phyloP scores from a whole-genome alignment of 2,113 vertebrate species.

The Vireo altiloquus region DNA sequence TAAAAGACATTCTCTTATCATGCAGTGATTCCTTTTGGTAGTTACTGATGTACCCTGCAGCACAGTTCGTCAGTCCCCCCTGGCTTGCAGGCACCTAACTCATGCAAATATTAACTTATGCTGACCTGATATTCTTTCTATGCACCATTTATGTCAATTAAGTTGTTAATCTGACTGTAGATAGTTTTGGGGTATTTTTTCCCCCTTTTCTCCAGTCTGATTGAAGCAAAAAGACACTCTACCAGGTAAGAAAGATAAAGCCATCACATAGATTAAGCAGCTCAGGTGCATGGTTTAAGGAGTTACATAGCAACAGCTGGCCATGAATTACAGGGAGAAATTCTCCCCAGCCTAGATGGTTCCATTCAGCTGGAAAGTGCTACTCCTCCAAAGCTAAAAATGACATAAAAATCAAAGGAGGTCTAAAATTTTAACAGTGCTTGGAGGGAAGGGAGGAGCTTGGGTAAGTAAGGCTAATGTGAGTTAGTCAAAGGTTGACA shows the following conservation, averaged over 20 bases:
- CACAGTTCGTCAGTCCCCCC: not conserved
- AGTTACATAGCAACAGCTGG: not conserved
- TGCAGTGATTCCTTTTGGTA: not conserved
- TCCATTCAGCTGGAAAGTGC: conserved; percentile 14
- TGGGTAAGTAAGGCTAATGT: conserved; percentile 3
- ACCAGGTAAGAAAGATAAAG: not conserved
- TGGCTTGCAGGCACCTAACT: not conserved
- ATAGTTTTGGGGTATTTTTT: fast-evolving
- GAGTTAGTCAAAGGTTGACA: not conserved
- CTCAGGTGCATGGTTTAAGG: not conserved
- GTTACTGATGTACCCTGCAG: not conserved
- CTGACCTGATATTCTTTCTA: not conserved
- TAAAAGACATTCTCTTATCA: not conserved
- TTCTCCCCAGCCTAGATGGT: not conserved
- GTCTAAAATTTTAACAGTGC: not conserved
- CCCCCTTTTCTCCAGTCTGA: not conserved
- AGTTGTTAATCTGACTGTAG: not conserved
- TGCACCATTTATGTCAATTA: not conserved
- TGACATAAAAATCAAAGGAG: not conserved
- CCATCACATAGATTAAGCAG: not conserved
- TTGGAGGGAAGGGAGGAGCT: conserved; percentile 3
- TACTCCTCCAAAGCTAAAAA: not conserved
- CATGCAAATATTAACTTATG: not conserved
- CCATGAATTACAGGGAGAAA: conserved; percentile 21
- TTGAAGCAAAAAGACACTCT: not conserved